These are phyloP conservation scores for Calyptomena viridis DNA, from an alignment of 2,113 vertebrate species.

Conservation along the genomic window DNA sequence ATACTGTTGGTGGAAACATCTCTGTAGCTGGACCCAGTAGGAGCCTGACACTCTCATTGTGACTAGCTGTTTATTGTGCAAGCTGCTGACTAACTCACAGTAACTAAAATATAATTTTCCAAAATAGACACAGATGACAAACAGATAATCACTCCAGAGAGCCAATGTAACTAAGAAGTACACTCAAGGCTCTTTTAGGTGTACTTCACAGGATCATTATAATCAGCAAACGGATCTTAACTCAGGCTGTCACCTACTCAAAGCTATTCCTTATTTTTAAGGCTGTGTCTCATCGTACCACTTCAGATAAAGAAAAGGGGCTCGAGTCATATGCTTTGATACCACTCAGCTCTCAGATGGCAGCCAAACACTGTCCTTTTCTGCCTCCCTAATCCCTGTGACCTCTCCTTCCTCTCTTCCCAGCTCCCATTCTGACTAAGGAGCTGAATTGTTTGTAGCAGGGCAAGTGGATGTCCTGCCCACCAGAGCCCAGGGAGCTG, in stretches of 20 bases:
- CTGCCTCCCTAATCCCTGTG: background rate
- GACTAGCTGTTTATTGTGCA: constrained; percentile 43
- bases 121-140: constrained; percentile 69
- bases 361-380: background rate
- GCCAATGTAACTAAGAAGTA: constrained; percentile 28
- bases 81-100: constrained; percentile 48
- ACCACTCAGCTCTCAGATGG: background rate
- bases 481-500: background rate
- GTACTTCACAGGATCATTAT: constrained; percentile 70
- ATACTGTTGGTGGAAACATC: constrained; percentile 48
- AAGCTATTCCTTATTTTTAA: constrained; percentile 67
- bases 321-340: constrained; percentile 33
- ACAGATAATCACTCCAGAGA: constrained; percentile 48
- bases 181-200: constrained; percentile 58
- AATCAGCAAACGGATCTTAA: constrained; percentile 69
- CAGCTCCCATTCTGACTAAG: background rate
- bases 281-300: background rate
- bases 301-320: constrained; percentile 31
- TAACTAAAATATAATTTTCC: constrained; percentile 64
- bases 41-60: constrained; percentile 31
- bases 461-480: fast-evolving
- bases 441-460: background rate
- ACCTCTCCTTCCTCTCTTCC: background rate
- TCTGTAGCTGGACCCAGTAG: constrained; percentile 59
- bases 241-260: constrained; percentile 51